A percentile compares a stretch with the other conserved stretches of the same genome.
Conservation (phyloP, 2,888 invertebrate genomes). For the Cheilosia soror region DNA sequence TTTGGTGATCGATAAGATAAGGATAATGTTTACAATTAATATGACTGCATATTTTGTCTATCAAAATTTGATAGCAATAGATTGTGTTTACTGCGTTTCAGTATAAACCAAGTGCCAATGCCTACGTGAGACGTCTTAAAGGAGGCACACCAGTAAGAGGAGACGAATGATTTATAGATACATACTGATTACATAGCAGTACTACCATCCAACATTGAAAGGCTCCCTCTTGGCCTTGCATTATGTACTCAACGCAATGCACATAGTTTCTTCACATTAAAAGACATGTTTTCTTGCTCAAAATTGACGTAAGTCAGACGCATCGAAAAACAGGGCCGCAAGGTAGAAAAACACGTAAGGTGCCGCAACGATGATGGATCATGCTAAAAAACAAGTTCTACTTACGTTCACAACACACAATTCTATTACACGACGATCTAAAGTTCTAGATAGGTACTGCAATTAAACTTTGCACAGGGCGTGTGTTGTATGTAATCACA, state of each 20-base stretch:
- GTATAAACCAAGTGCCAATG: neutral
- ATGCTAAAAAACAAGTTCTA: slow-evolving; percentile 15
- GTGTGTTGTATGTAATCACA: slow-evolving; percentile 18
- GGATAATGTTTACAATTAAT: neutral
- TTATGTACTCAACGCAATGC: slow-evolving; percentile 6
- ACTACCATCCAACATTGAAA: neutral
- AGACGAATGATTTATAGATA: neutral
- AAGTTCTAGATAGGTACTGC: slow-evolving; percentile 3
- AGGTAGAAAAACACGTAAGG: slow-evolving; percentile 12
- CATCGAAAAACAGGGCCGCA: neutral
- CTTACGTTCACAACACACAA: slow-evolving; percentile 4
- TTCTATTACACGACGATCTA: neutral
- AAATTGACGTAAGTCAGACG: slow-evolving; percentile 22
- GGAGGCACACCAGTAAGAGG: neutral
- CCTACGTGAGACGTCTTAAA: neutral
- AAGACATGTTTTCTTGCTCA: slow-evolving; percentile 5
- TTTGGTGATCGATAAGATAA: slow-evolving; percentile 33
- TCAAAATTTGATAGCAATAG: neutral
- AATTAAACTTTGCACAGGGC: slow-evolving; percentile 53
- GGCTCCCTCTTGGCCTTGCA: neutral
- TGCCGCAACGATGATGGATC: neutral
- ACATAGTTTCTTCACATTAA: neutral
- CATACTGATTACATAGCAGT: neutral
- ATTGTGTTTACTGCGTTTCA: neutral
- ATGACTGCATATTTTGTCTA: neutral